phyloP scores from a whole-genome alignment of 1,140 invertebrate genomes.

The Drosophila nannoptera region DNA sequence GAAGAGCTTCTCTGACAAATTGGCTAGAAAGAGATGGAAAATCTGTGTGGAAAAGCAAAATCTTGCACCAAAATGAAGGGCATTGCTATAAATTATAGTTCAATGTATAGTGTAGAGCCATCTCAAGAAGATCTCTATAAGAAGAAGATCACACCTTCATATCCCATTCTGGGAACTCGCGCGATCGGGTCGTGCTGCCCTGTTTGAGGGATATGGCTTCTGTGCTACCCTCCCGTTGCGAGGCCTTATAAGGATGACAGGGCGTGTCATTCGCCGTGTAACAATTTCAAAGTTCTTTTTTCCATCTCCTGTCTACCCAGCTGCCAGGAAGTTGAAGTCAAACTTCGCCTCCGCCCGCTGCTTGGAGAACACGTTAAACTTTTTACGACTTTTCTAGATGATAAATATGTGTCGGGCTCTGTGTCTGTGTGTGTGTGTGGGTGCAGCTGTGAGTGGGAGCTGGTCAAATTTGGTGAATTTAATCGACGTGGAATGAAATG shows the following conservation, averaged over 20 bases:
- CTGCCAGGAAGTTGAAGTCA: conserved; percentile 24
- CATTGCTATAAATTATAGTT: no score
- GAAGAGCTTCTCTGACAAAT: no score
- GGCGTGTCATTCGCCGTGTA: conserved; percentile 72
- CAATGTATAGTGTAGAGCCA: no score
- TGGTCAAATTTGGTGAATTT: conserved; percentile 12
- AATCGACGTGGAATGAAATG: conserved; percentile 50
- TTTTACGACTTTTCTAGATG: conserved; percentile 66
- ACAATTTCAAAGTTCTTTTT: conserved; percentile 72
- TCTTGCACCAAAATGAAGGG: no score
- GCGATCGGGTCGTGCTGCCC: no score
- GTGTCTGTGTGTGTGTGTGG: neutral
- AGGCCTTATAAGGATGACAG: conserved; percentile 21
- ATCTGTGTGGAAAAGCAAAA: no score
- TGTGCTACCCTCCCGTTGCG: neutral
- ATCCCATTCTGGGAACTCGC: no score
- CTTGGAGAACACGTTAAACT: conserved; percentile 73
- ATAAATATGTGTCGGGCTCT: neutral
- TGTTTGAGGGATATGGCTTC: neutral
- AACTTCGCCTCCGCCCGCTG: conserved; percentile 36
- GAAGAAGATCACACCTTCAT: no score
- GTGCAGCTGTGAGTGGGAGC: neutral
- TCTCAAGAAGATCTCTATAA: no score
- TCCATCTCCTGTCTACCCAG: neutral
- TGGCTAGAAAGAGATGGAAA: no score